Evolutionary conservation across 2,888 invertebrate species (phyloP), one percentile per base, ranked within the genome.

Genomic region (Melanophora roralis): DNA sequence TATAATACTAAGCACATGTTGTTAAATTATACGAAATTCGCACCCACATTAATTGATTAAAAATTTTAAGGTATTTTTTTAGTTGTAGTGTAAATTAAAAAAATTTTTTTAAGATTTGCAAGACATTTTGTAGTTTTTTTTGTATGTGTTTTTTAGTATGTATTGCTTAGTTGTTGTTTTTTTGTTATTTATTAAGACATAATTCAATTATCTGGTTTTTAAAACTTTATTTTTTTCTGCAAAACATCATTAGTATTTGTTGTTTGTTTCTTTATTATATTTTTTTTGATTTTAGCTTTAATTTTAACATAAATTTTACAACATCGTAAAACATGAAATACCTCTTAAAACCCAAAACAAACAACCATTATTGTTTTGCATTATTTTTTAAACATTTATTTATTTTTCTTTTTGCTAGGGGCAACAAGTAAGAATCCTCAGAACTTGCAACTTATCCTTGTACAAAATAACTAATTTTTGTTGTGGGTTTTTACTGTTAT

Each of bases 261-360:
- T 45, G 27, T 69, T 40, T 74, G 32, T 55, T 16, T 38, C n/a
- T 57, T 47, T 49, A 14, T 21, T 43, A 9, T 60, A 49, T 65
- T 49, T 68, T 76, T 32, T 72, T 43, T 73, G 68, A 43, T 72
- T 73, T 80, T 64, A 76, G 68, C 59, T 72, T 62, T 72, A 68
- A 57, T 76, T 64, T 68, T 68, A 72, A 60, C 57, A 72, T 60
- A 49, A 8, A 27, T 21, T 64, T 49, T 57, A 69, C 59, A 78
- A 43, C 43, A 62, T 68, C 16, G 19, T 38, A 14, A 71, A 27
- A 55, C 68, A 74, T 74, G 64, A 67, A 65, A 73, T 45, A 67
- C 64, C 62, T 73, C 64, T 45, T 60, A 49, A 40, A 74, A 65
- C 60, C 45, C 62, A 55, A 74, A 62, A 19, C n/a, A 27, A 27